Evolutionary conservation across 2,888 invertebrate species (phyloP).

Genomic region (Seladonia tumulorum): DNA sequence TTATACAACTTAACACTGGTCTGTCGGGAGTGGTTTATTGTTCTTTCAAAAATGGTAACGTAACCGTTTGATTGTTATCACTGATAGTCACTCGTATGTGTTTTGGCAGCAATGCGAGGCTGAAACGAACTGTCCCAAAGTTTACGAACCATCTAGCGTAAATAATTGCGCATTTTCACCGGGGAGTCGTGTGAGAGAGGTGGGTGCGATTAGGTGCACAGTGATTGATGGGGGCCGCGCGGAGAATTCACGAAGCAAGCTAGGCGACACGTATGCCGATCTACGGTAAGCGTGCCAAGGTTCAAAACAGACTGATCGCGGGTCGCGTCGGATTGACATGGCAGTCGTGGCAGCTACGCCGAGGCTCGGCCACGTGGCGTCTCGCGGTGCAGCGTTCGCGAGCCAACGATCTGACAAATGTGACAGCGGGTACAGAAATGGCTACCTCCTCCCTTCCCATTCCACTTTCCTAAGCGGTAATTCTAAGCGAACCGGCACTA

Average conservation of each 20-base stretch:
- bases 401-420: conserved; percentile 56
- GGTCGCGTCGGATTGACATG: conserved; percentile 33
- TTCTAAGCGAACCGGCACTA: conserved; percentile 28
- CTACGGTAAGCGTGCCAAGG: conserved; percentile 70
- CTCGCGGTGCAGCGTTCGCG: conserved; percentile 46
- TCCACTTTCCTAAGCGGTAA: conserved; percentile 38
- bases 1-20: background rate
- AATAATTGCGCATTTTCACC: background rate
- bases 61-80: background rate
- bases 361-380: conserved; percentile 66
- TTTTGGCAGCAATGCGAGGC: background rate
- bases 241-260: background rate
- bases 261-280: conserved; percentile 57
- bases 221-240: background rate
- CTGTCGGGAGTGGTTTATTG: background rate
- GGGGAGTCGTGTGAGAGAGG: background rate
- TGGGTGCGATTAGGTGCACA: background rate
- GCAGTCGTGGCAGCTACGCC: conserved; percentile 11
- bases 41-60: background rate
- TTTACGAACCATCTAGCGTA: background rate
- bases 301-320: conserved; percentile 64
- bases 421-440: conserved; percentile 58
- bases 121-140: background rate
- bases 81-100: background rate
- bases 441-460: conserved; percentile 38